Evolutionary conservation across 2,797 vertebrate genomes (phyloP).

Genomic region (Enteromius argenteus): DNA sequence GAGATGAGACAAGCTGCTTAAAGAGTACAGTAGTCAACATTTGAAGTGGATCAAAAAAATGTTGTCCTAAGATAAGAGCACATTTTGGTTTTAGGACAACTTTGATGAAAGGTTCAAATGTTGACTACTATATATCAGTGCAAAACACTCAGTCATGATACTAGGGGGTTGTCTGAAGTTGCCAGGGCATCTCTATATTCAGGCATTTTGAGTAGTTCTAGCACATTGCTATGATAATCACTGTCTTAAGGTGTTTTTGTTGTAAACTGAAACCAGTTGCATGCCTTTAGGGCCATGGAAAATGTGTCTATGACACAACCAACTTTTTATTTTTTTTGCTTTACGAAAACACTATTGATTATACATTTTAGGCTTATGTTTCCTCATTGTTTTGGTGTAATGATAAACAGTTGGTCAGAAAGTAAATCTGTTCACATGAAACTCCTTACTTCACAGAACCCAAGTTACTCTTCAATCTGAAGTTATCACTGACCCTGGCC

Average conservation of each 20-base stretch:
- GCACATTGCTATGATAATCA: neutral
- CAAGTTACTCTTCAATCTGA: conserved; percentile 24
- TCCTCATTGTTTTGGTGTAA: conserved; percentile 1
- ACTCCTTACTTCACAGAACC: neutral
- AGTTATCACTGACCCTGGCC: conserved; percentile 15
- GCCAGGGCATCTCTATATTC: neutral
- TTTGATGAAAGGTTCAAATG: no score
- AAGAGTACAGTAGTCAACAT: neutral
- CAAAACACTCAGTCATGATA: neutral
- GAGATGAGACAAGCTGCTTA: neutral
- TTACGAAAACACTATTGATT: conserved; percentile 4
- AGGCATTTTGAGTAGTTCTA: neutral
- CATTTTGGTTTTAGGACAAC: no score
- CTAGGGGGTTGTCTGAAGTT: neutral
- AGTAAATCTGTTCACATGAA: neutral
- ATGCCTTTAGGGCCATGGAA: conserved; percentile 1
- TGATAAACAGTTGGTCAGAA: neutral
- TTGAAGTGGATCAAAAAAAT: no score
- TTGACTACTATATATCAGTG: neutral
- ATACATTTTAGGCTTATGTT: neutral
- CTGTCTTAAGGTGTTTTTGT: conserved; percentile 13
- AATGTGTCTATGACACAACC: conserved; percentile 18
- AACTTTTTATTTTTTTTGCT: conserved; percentile 17
- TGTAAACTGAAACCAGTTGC: conserved; percentile 33
- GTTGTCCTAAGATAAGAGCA: no score